Percentiles rank a stretch among this genome's conserved stretches.
Conservation (phyloP, 2,888 invertebrate species). For the Girardia tigrina region DNA sequence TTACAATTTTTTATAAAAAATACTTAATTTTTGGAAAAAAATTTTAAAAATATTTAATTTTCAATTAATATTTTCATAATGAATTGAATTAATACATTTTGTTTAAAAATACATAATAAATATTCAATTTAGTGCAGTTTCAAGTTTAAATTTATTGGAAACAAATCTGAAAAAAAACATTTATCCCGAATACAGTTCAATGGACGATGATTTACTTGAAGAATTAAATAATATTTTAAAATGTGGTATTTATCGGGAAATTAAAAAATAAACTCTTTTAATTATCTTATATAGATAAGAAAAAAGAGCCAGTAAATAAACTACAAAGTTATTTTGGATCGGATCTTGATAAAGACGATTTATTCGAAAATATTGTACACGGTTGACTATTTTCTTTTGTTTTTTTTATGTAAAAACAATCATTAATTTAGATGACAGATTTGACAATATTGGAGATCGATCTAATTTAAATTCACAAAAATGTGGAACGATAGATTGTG, state of each 20-base stretch:
- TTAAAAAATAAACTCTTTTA: not conserved
- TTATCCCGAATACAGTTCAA: too few relatives aligned
- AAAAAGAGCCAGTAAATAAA: not conserved
- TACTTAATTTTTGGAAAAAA: too few relatives aligned
- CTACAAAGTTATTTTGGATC: not conserved
- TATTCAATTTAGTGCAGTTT: too few relatives aligned
- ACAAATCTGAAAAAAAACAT: too few relatives aligned
- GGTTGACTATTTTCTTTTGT: not conserved
- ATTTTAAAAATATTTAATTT: too few relatives aligned
- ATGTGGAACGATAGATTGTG: too few relatives aligned
- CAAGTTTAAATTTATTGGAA: too few relatives aligned
- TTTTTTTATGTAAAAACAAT: not conserved
- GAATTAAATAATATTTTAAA: not conserved
- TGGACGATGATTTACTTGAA: not conserved
- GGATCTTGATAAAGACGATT: not conserved
- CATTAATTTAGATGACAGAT: not conserved
- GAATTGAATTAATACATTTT: too few relatives aligned
- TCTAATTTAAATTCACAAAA: not conserved
- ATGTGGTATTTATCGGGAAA: too few relatives aligned
- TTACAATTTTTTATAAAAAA: too few relatives aligned
- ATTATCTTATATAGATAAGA: not conserved
- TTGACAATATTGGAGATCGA: not conserved
- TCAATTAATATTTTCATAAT: too few relatives aligned
- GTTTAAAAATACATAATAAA: too few relatives aligned
- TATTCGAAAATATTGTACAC: not conserved